Evolutionary conservation across 2,888 invertebrate species (phyloP).

Genomic region (Lordiphosa andalusiaca): DNA sequence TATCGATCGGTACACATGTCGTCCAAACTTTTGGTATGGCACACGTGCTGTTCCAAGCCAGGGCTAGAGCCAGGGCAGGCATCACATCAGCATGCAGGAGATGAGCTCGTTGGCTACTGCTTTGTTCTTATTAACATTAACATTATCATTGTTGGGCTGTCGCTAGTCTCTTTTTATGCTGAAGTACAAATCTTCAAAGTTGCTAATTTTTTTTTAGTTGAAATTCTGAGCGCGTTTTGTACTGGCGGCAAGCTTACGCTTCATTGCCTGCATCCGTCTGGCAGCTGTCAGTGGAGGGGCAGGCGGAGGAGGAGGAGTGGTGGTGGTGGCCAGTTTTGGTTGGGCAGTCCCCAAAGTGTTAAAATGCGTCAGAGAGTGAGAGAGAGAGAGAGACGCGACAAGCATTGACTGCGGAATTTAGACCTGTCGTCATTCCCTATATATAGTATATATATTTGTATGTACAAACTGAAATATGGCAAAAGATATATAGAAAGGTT

Average conservation of each 20-base stretch:
- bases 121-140: slow-evolving; percentile 60
- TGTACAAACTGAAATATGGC: no score
- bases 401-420: slow-evolving; percentile 48
- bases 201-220: slow-evolving; percentile 38
- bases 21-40: background rate
- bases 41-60: background rate
- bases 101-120: slow-evolving; percentile 21
- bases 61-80: slow-evolving; percentile 2
- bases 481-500: no score
- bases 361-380: slow-evolving; percentile 58
- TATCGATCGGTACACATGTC: background rate
- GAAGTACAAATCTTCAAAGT: slow-evolving; percentile 15
- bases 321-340: background rate
- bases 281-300: slow-evolving; percentile 14
- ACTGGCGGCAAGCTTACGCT: slow-evolving; percentile 38
- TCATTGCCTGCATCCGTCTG: slow-evolving; percentile 65
- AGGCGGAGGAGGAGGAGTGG: background rate
- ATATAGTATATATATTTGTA: slow-evolving; percentile 1
- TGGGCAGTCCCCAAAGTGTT: slow-evolving; percentile 57
- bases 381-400: slow-evolving; percentile 31
- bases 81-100: slow-evolving; percentile 55
- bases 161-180: slow-evolving; percentile 45
- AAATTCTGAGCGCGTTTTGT: slow-evolving; percentile 40
- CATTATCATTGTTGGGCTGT: slow-evolving; percentile 54
- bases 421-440: slow-evolving; percentile 59